Conservation (phyloP, 2,888 invertebrate species). For the Papilio protenor region DNA sequence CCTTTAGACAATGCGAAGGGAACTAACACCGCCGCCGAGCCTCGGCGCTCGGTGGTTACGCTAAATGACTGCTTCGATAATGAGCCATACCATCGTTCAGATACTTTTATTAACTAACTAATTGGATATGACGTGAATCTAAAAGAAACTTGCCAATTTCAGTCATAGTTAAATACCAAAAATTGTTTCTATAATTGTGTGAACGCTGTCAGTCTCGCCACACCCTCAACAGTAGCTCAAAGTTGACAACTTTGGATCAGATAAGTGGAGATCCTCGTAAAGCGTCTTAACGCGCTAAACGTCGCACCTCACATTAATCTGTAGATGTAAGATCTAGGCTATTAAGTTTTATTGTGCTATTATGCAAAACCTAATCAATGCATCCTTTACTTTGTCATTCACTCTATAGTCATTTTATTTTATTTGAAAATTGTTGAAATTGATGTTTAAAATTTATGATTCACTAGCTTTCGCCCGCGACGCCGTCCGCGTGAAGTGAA, state of each 20-base stretch:
- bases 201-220: conserved; percentile 41
- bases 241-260: conserved; percentile 77
- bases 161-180: background rate
- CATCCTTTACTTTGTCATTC: background rate
- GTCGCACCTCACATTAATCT: conserved; percentile 54
- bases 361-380: background rate
- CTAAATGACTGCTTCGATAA: background rate
- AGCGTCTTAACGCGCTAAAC: conserved; percentile 63
- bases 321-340: conserved; percentile 14
- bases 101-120: background rate
- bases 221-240: conserved; percentile 40
- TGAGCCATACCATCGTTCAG: background rate
- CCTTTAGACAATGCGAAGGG: conserved; percentile 49
- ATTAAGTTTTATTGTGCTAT: conserved; percentile 1
- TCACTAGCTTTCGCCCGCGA: no score
- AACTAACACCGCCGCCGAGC: conserved; percentile 24
- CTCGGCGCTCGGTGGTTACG: conserved; percentile 45
- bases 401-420: background rate
- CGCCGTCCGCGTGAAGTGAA: no score
- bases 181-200: background rate
- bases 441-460: background rate
- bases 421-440: background rate
- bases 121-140: background rate
- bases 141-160: background rate
- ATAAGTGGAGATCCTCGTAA: conserved; percentile 66